Base-by-base conservation (phyloP, 1,140 invertebrate species). In the Drosophila nigrodunni region DNA sequence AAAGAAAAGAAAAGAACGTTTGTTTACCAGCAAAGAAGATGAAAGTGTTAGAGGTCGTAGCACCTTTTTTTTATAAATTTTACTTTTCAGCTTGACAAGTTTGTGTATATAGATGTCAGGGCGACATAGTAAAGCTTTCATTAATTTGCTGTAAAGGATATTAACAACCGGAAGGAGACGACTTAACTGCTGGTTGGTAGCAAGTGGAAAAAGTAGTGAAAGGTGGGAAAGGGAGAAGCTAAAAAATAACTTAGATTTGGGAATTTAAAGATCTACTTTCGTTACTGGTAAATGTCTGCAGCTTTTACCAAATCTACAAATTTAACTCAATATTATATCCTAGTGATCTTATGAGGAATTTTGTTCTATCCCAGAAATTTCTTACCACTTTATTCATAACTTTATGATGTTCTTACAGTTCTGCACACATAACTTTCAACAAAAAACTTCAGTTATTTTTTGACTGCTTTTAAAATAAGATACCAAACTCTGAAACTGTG, bases 11-110 rank as follows among this genome's bases (percentile, higher is more conserved):
- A 52, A 46, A 62, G 68, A 52, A 74, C 76, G 78, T 68, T 81
- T 86, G 71, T 88, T 83, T 83, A 71, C 77, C 44, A 50, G 52
- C 66, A 74, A 71, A 61, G 77, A 80, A 75, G 86, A 89, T 81
- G 85, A 89, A 89, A 89, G 86, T 89, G 72, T 78, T 89, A 64
- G 61, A 81, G 78, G 81, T 90, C 85, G 76, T 71, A 75, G 69
- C 58, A 61, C 67, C 15, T 59, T 46, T 49, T 66, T 75, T 75
- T 70, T 75, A 86, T 74, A 65, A 68, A 79, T 82, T 87, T 82
- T 79, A 59, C 67, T 65, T 62, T 67, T 73, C 55, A n/a, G 21
- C 64, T 39, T 49, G 52, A 35, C 25, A 9, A 39, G 61, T 41
- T 37, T 66, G 10, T n/a, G 11, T 10, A 55, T 25, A 7, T 43